A percentile compares a stretch with the other conserved stretches of the same genome.
Conservation (phyloP, 2,797 vertebrate genomes). For the Rhynchonycteris naso region DNA sequence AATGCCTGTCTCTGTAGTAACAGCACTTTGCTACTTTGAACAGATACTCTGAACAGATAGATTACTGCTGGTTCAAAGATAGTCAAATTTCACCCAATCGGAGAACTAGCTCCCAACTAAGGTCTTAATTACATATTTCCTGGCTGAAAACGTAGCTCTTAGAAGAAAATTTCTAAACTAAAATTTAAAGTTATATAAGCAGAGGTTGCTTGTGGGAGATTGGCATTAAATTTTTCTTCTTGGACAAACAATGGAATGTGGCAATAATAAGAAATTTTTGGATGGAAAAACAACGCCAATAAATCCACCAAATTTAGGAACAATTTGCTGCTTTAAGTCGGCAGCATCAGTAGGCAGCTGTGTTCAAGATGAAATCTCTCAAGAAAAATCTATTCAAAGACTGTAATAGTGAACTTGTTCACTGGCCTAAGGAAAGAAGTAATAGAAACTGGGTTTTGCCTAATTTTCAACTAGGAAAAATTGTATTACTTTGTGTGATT, state of each 20-base stretch:
- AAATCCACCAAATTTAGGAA: background rate
- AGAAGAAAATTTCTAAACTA: constrained; percentile 19
- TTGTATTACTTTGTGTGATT: background rate
- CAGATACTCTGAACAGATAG: background rate
- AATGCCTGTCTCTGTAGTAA: background rate
- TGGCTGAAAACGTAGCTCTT: background rate
- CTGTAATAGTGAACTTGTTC: background rate
- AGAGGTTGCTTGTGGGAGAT: background rate
- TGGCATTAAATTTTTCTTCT: background rate
- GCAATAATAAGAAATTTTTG: background rate
- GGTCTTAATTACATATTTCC: background rate
- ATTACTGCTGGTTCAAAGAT: background rate
- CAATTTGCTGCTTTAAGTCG: background rate
- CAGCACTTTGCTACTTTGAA: background rate
- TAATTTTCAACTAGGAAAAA: constrained; percentile 37
- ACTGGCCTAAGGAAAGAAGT: background rate
- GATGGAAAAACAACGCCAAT: background rate
- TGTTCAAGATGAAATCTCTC: constrained; percentile 17
- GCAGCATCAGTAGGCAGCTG: background rate
- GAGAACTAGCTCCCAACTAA: background rate
- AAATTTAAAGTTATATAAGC: background rate
- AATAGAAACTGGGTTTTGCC: background rate
- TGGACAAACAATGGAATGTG: background rate
- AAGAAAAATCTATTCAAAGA: constrained; percentile 13
- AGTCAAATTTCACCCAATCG: background rate